These are phyloP conservation scores for Eucidaris tribuloides DNA, from an alignment of 35 echinoderm and acorn worm species.

Conservation along the genomic window DNA sequence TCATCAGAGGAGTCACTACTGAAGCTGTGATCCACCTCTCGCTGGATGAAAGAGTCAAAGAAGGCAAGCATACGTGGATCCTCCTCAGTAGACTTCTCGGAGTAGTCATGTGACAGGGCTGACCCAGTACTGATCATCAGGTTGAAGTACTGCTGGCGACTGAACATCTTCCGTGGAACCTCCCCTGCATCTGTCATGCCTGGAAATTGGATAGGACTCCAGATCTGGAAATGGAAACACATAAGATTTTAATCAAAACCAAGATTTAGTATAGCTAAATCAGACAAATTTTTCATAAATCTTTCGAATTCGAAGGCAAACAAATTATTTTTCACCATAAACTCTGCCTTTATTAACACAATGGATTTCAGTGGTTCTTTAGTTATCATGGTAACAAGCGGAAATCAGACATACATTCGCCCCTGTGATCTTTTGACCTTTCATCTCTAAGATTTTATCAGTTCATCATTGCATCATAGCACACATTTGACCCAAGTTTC, in stretches of 20 bases:
- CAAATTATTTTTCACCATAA: too few species aligned
- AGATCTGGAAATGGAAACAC: slow-evolving; percentile 53
- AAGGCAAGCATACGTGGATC: slow-evolving; percentile 98
- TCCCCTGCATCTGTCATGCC: slow-evolving; percentile 54
- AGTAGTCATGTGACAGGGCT: slow-evolving; percentile 85
- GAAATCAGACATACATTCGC: too few species aligned
- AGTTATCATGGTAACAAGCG: too few species aligned
- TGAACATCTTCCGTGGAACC: slow-evolving; percentile 71
- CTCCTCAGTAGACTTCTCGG: slow-evolving; percentile 86
- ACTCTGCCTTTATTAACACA: too few species aligned
- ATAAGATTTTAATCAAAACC: background rate
- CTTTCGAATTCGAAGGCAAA: too few species aligned
- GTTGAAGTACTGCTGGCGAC: slow-evolving; percentile 91
- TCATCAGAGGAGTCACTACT: slow-evolving; percentile 80
- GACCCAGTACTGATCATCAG: slow-evolving; percentile 90
- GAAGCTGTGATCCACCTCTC: slow-evolving; percentile 87
- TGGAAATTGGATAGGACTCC: slow-evolving; percentile 85
- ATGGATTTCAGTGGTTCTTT: too few species aligned
- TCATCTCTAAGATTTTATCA: too few species aligned
- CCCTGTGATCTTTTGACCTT: too few species aligned
- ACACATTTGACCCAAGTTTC: too few species aligned
- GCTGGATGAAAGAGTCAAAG: slow-evolving; percentile 95
- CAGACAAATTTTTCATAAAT: too few species aligned
- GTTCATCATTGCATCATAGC: too few species aligned
- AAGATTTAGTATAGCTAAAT: too few species aligned